Conservation (phyloP, 2,888 invertebrate genomes). For the Ochropacha duplaris region DNA sequence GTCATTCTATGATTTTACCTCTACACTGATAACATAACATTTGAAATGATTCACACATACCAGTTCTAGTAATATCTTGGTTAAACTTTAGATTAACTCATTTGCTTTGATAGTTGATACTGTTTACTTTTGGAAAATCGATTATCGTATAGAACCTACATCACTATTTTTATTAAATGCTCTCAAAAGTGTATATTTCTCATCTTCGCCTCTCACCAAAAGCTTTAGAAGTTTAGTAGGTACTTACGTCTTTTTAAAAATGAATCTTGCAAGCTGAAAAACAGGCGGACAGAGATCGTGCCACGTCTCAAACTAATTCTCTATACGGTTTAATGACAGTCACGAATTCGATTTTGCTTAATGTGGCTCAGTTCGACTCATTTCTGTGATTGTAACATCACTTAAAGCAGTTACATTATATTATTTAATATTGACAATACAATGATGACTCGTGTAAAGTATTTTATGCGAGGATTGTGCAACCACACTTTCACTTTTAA, state of each 20-base stretch:
- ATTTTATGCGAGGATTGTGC: background rate
- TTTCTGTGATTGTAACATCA: background rate
- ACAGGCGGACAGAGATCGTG: conserved; percentile 34
- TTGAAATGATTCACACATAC: no score
- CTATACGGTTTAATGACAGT: conserved; percentile 49
- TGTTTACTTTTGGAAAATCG: no score
- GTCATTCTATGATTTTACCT: no score
- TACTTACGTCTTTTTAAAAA: conserved; percentile 12
- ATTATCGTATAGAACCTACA: no score
- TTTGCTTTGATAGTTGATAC: no score
- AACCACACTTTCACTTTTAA: background rate
- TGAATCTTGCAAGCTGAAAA: conserved; percentile 40
- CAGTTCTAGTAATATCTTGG: no score
- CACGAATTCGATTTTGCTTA: conserved; percentile 52
- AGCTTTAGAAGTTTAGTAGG: background rate
- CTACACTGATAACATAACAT: no score
- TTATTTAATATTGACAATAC: background rate
- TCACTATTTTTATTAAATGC: no score
- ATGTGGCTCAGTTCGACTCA: conserved; percentile 20
- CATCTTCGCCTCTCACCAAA: no score
- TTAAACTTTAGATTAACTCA: no score
- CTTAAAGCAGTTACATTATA: background rate
- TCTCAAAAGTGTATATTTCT: no score
- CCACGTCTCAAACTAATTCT: conserved; percentile 38
- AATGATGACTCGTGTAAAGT: background rate